phyloP scores from a whole-genome alignment of 1,140 invertebrate species.

The Pantala flavescens region DNA sequence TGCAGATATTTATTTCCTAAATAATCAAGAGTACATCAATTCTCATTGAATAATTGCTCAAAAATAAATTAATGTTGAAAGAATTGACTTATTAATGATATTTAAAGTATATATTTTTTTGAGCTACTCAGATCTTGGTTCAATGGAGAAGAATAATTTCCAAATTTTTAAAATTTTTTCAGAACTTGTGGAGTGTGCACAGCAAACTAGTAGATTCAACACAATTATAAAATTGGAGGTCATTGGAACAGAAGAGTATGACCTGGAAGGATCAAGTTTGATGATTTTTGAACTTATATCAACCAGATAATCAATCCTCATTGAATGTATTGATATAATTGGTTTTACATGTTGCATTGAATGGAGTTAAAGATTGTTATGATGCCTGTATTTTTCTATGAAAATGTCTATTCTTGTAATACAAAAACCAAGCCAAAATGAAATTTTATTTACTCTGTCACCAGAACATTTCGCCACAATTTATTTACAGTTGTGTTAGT shows the following conservation, averaged over 20 bases:
- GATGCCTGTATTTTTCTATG: no score
- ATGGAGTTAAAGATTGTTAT: no score
- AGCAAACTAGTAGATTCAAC: background rate
- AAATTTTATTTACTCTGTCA: no score
- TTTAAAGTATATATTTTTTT: background rate
- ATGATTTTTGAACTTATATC: no score
- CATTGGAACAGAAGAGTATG: background rate
- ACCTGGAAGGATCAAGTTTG: no score
- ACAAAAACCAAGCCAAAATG: no score
- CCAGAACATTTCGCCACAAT: no score
- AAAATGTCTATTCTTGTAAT: no score
- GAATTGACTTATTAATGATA: background rate
- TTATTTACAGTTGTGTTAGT: no score
- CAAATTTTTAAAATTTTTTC: background rate
- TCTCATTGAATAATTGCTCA: background rate
- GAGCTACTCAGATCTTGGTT: background rate
- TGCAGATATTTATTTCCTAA: background rate
- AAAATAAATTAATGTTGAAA: background rate
- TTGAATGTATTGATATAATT: no score
- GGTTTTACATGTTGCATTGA: no score
- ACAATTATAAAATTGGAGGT: background rate
- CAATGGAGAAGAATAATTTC: background rate
- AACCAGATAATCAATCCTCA: no score
- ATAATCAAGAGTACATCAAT: background rate
- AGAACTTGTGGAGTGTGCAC: background rate